Evolutionary conservation across 2,888 invertebrate genomes (phyloP), one percentile per base, ranked within the genome.

Genomic region (Athalia rosae): DNA sequence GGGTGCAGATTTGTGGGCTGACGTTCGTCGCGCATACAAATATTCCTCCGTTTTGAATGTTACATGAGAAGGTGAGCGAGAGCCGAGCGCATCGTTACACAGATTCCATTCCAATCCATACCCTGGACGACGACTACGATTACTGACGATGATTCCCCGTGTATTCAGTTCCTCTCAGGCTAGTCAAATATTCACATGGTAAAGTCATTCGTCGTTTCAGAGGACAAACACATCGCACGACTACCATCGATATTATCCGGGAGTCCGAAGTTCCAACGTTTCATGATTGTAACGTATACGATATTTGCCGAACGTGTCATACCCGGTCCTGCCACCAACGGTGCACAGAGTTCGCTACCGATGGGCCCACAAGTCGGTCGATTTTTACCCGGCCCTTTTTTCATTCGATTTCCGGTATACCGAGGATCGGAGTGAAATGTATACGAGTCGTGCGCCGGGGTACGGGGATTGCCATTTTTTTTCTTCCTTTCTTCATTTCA

Each of bases 271-370:
- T 58, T 50, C 71, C 15, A 41, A 5, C 7, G 15, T 56, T 71
- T 71, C n/a, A 71, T 71, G 71, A 28, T 58, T 50, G 56, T n/a
- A 41, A 41, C 6, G 15, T 56, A 58, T 71, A 71, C 58, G 71
- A 71, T 71, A 71, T 71, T 71, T 71, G 71, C 71, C 43, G 71
- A 71, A 71, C 71, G 71, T 71, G 71, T 58, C 71, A 43, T 11
- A 13, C 58, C 11, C 15, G 41, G 9, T 13, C 41, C 11, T 9
- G 28, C 66, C 66, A 53, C 41, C 53, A 53, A 41, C 43, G 28
- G 63, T 63, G 6, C 4, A 6, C 59, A 8, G 15, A 8, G 45
- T 64, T 4, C 50, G 67, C 67, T 67, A 67, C 67, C 67, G 53
- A 48, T 11, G 50, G 8, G 28, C 28, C 28, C 28, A 28, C 28